Evolutionary conservation across 1,140 invertebrate species (phyloP).

Genomic region (Drosophila prosaltans): DNA sequence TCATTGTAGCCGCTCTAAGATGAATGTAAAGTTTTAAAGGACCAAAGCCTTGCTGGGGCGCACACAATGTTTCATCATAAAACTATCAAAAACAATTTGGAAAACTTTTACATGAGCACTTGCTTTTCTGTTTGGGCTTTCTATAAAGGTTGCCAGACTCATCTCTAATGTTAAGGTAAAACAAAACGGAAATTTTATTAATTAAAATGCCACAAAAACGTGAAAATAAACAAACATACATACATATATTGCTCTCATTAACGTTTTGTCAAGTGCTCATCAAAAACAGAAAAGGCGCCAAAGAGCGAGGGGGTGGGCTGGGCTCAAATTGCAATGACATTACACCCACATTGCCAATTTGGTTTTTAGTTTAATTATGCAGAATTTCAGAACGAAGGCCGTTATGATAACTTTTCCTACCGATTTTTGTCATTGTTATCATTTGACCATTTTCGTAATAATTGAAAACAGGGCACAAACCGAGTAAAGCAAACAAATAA

Average conservation of each 20-base stretch:
- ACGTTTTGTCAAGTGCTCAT: constrained; percentile 58
- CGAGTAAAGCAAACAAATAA: constrained; percentile 41
- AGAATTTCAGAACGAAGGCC: constrained; percentile 33
- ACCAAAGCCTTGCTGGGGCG: no score
- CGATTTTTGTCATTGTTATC: constrained; percentile 37
- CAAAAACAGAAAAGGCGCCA: constrained; percentile 48
- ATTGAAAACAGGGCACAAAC: constrained; percentile 51
- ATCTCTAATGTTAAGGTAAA: background rate
- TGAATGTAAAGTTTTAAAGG: no score
- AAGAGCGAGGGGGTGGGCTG: background rate
- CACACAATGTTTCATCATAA: background rate
- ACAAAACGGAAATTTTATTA: constrained; percentile 60
- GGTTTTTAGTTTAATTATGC: constrained; percentile 75
- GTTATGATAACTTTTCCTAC: constrained; percentile 20
- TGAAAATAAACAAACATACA: constrained; percentile 34
- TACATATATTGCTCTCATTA: constrained; percentile 47
- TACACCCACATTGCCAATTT: constrained; percentile 3
- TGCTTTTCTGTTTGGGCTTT: constrained; percentile 28
- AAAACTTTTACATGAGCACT: background rate
- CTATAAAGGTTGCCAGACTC: constrained; percentile 23
- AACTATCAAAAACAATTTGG: background rate
- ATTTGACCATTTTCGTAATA: constrained; percentile 54
- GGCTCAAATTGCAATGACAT: no score
- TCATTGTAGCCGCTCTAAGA: no score
- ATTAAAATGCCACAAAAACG: constrained; percentile 74